Conservation (phyloP, 2,888 invertebrate genomes). For the Galerucella calmariensis region DNA sequence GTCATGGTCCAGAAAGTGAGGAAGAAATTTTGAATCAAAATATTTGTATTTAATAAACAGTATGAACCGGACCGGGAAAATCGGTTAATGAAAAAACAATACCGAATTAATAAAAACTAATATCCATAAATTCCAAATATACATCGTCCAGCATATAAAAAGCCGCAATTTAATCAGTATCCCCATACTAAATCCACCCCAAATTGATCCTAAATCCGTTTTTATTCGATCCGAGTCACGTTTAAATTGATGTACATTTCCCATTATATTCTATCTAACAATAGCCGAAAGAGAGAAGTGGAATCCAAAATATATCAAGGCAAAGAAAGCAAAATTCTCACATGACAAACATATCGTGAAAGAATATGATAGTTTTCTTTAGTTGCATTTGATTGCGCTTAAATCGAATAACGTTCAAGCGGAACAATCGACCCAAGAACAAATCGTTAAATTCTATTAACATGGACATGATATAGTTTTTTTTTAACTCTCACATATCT, state of each 20-base stretch:
- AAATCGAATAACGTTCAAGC: background rate
- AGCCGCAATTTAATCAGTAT: slow-evolving; percentile 31
- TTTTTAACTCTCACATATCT: no score
- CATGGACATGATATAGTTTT: no score
- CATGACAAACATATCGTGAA: background rate
- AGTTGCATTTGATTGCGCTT: background rate
- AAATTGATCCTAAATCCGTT: slow-evolving; percentile 32
- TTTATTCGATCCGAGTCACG: slow-evolving; percentile 47
- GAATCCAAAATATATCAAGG: slow-evolving; percentile 46
- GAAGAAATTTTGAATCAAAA: no score
- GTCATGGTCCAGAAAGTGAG: no score
- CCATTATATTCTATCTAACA: slow-evolving; percentile 43
- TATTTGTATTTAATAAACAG: no score
- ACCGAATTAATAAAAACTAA: background rate
- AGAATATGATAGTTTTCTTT: background rate
- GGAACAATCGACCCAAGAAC: no score
- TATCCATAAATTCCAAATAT: slow-evolving; percentile 21
- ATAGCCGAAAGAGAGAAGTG: slow-evolving; percentile 45
- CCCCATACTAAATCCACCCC: slow-evolving; percentile 24
- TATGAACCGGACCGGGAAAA: no score
- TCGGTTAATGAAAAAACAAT: background rate
- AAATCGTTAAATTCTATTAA: no score
- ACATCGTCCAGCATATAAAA: slow-evolving; percentile 12
- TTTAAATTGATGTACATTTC: slow-evolving; percentile 49
- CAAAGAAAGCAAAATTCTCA: slow-evolving; percentile 33